Evolutionary conservation across 2,113 vertebrate species (phyloP).

Genomic region (Platysteira castanea): DNA sequence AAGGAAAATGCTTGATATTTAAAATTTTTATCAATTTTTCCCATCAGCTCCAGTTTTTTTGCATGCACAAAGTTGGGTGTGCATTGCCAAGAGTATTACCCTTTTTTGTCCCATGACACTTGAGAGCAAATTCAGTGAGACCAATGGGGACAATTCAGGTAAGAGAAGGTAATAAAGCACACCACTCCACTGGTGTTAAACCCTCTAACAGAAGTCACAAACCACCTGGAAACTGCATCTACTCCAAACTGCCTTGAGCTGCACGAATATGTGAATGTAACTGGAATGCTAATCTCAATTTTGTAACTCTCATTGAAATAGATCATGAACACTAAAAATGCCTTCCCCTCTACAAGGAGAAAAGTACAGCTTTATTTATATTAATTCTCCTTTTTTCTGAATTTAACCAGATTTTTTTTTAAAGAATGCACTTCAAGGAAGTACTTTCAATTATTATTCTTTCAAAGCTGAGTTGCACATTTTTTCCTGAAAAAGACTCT

Average conservation of each 20-base stretch:
- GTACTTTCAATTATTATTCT: not conserved
- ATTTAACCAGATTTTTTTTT: not conserved
- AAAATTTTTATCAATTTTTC: not conserved
- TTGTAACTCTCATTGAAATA: not conserved
- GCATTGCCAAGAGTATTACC: not conserved
- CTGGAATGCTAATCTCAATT: not conserved
- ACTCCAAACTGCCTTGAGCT: not conserved
- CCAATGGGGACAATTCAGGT: not conserved
- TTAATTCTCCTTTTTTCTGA: not conserved
- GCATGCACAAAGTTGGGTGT: not conserved
- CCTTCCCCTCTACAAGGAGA: not conserved
- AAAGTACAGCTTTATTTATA: not conserved
- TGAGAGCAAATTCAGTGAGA: not conserved
- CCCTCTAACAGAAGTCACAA: not conserved
- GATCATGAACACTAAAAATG: not conserved
- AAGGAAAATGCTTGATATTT: not conserved
- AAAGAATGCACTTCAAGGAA: not conserved
- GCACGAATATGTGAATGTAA: not conserved
- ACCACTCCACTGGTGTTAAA: not conserved
- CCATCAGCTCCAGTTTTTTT: not conserved
- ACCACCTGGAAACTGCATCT: not conserved
- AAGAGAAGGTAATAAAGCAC: not conserved
- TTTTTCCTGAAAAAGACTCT: not conserved
- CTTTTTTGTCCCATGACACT: not conserved
- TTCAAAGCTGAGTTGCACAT: not conserved